Conservation (phyloP, 2,888 invertebrate species). For the Petrophora chlorosata region DNA sequence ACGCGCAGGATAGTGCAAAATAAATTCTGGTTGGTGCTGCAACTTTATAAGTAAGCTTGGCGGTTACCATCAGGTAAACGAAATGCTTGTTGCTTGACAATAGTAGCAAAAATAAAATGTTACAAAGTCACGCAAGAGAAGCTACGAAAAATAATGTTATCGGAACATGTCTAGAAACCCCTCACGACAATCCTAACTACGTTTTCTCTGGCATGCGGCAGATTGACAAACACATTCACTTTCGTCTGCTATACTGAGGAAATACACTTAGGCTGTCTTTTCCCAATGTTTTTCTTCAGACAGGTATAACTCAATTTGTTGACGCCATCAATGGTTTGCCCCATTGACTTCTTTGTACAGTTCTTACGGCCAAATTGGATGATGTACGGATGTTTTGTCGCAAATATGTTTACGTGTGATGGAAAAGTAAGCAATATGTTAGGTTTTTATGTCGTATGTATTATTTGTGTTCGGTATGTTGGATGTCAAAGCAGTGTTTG, state of each 20-base stretch:
- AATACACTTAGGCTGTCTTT: conserved; percentile 26
- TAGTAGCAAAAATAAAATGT: too few relatives aligned
- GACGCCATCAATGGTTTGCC: conserved; percentile 56
- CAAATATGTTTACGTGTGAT: conserved; percentile 23
- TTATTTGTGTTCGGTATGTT: not conserved
- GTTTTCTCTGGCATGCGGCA: conserved; percentile 17
- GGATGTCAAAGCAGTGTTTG: too few relatives aligned
- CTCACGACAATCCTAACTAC: conserved; percentile 21
- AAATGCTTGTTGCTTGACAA: too few relatives aligned
- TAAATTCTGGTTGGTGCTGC: too few relatives aligned
- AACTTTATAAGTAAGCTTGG: too few relatives aligned
- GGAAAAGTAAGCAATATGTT: conserved; percentile 18
- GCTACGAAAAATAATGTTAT: too few relatives aligned
- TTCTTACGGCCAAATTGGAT: conserved; percentile 59
- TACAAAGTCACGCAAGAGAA: too few relatives aligned
- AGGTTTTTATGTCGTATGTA: not conserved
- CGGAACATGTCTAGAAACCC: conserved; percentile 12
- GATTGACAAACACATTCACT: conserved; percentile 38
- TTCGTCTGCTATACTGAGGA: conserved; percentile 32
- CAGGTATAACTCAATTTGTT: conserved; percentile 44
- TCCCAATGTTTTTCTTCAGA: conserved; percentile 30
- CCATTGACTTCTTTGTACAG: conserved; percentile 62
- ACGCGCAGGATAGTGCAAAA: too few relatives aligned
- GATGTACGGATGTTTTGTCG: conserved; percentile 40
- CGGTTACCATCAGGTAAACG: too few relatives aligned